Base-by-base conservation (phyloP, 2,113 vertebrate species). In the Thalassarche chlororhynchos region DNA sequence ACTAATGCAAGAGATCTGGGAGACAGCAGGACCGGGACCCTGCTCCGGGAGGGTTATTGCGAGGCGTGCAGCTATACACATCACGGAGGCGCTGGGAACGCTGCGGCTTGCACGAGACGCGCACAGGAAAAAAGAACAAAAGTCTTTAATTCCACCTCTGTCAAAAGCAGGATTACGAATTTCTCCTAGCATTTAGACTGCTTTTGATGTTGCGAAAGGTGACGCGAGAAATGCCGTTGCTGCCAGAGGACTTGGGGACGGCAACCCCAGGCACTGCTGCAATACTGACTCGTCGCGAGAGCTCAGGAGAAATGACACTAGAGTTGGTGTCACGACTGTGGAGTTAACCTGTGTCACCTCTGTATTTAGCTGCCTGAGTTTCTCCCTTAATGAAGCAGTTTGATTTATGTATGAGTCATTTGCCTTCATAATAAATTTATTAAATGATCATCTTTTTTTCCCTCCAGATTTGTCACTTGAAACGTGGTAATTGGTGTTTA, bases 361-460 rank as follows among this genome's bases (percentile, higher is more conserved):
- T 34, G 15, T 29, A 52, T 94, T 85, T 88, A 88, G 96, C 92
- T 62, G 65, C 91, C 85, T 20, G 84, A 96, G 57, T 82, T 54
- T 77, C 94, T 78, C 94, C 89, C 90, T 86, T 97, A 97, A 98
- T 80, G 90, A 98, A 97, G 83, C 84, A 66, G 81, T 88, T 75
- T 97, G 97, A 98, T 98, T 98, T 97, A 98, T 95, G 95, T 54
- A 69, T 2, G 65, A 90, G 79, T 88, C 87, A 91, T 98, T 96
- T 97, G 93, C 98, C 96, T 98, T 98, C 98, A 95, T 98, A 96
- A 98, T 95, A 96, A 97, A 98, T 98, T 95, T 97, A 98, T 98
- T 98, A 98, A 97, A 96, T 34, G 18, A 97, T 98, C 90, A 89
- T 95, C 94, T 94, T 85, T 88, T 96, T 49, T 52, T 16, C 23